Base-by-base conservation (phyloP, 2,888 invertebrate species). In the Yponomeuta evonymella region DNA sequence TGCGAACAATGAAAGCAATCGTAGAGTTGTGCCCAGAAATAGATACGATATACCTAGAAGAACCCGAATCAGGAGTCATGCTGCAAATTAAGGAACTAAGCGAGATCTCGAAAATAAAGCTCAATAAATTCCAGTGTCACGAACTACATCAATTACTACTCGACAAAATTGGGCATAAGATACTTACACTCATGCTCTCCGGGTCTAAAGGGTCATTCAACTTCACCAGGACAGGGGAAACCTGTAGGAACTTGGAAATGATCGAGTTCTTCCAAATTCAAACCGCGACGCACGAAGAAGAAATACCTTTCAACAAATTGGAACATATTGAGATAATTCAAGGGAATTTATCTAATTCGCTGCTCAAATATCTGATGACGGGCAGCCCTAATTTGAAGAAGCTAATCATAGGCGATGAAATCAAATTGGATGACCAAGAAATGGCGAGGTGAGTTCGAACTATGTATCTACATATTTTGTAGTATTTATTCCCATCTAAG, bases 181-280 rank as follows among this genome's bases (percentile, higher is more conserved):
- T 94, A 70, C 77, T 88, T 2, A 93, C 94, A 12, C 82, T 94
- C 64, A 94, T 94, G 85, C 85, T 94, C 72, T 94, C 94, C 3
- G 94, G 89, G 69, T 93, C 94, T 0, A 85, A 82, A 0, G 94
- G 94, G 0, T 93, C 93, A 9, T 87, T 94, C 73, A 94, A 94
- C 75, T 89, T 94, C 72, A 93, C 94, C 6, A 90, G 93, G 75
- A 88, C 94, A 81, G 93, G 93, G 15, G 92, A 93, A 71, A 87
- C 93, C 2, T 94, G 94, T 73, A 93, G 94, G 10, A 93, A 93
- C 74, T 80, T 95, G 58, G 88, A 93, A 71, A 94, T 93, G 73
- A 81, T 95, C 73, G 95, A 95, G 79, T 95, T 94, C 77, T 95
- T 94, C 77, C 94, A 95, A 83, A 93, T 95, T 80, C 94, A 94